Base-by-base conservation (phyloP, 2,888 invertebrate species). In the Ypsolopha sequella region DNA sequence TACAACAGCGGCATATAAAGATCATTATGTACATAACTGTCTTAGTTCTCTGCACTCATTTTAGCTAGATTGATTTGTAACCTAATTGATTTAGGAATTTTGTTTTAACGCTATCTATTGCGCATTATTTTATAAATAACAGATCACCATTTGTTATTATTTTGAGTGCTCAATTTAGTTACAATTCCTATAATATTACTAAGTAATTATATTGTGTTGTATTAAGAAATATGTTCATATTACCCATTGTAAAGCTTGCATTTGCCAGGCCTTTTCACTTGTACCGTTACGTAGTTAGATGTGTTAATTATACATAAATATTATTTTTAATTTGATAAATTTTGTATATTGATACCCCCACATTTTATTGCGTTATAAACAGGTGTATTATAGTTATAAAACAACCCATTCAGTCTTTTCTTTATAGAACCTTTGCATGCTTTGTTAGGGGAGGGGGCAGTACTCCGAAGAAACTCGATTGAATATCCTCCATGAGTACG, bases 371-470 rank as follows among this genome's bases (percentile, higher is more conserved):
- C 74, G 80, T 82, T 80, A 78, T 66, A 70, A 81, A 76, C 69
- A 79, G 73, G 76, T 80, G 76, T 80, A 81, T 78, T 78, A 79
- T 82, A 81, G 77, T 70, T 77, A 66, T 78, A 76, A 78, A 76
- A 72, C 59, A 59, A 60, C 54, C 24, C 46, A 6, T 45, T 57
- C 61, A 52, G 56, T 60, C 65, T 64, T 62, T 60, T 55, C 6
- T 35, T 36, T 8, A 14, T 48, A 11, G 9, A 11, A 46, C 34
- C 35, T 39, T n/a, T 11, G 9, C 11, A 39, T 39, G 2, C 39
- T 9, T 39, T 6, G n/a, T n/a, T n/a, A n/a, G n/a, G n/a, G n/a
- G n/a, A n/a, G n/a, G n/a, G 39, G 6, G 39, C 2, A 39, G 10
- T 3, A 39, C 9, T 39, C 3, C 11, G 9, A n/a, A 39, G 2